phyloP scores from a whole-genome alignment of 1,140 invertebrate species.

The Wiebesia pumilae region DNA sequence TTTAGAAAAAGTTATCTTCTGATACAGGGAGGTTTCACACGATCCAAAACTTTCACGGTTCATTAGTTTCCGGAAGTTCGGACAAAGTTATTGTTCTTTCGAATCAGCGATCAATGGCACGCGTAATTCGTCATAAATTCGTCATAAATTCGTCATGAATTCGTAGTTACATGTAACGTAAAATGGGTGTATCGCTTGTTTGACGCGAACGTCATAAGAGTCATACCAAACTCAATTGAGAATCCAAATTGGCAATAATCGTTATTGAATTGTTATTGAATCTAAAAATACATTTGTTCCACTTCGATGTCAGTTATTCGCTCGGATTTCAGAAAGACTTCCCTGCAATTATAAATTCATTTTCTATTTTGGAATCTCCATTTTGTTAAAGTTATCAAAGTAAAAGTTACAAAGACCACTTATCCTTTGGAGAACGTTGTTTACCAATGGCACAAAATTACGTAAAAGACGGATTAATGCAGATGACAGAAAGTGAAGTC shows the following conservation, averaged over 20 bases:
- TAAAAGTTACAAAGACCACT: not conserved
- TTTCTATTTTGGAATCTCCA: not conserved
- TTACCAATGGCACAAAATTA: not conserved
- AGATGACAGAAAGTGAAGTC: not conserved
- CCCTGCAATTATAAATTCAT: no score
- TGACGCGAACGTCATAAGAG: not conserved
- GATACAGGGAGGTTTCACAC: not conserved
- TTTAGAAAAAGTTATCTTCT: not conserved
- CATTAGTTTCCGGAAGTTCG: conserved; percentile 25
- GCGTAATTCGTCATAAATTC: not conserved
- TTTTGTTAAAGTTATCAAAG: no score
- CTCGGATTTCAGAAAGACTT: no score
- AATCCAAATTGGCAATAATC: not conserved
- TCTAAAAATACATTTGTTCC: not conserved
- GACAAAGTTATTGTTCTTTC: not conserved
- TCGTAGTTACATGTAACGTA: not conserved
- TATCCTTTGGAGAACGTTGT: not conserved
- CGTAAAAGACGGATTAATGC: not conserved
- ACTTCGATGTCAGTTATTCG: not conserved
- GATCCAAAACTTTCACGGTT: conserved; percentile 7
- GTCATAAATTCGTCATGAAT: not conserved
- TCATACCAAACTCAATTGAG: not conserved
- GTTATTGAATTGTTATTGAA: not conserved
- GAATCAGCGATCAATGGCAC: not conserved
- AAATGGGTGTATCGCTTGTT: not conserved